Percentiles rank a stretch among this genome's conserved stretches.
Conservation (phyloP, 2,797 vertebrate species). For the Decapterus maruadsi region DNA sequence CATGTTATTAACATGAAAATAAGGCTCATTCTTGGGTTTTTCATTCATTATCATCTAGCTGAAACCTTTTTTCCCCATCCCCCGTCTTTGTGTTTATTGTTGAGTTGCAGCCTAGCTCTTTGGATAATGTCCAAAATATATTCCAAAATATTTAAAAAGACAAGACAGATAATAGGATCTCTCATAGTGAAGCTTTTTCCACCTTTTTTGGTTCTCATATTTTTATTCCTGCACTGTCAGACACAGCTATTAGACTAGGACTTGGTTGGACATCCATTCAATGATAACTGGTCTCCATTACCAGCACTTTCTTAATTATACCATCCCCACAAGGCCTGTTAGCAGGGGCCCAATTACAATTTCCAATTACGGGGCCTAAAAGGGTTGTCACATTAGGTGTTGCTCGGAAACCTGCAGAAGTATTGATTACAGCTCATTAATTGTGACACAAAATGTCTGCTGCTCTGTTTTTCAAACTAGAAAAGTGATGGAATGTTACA, state of each 20-base stretch:
- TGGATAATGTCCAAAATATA: neutral
- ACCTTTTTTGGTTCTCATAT: neutral
- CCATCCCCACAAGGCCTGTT: slow-evolving; percentile 39
- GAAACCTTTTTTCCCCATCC: neutral
- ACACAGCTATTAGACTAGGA: slow-evolving; percentile 16
- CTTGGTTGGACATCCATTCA: slow-evolving; percentile 16
- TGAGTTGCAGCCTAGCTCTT: neutral
- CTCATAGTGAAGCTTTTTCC: neutral
- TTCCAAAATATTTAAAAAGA: neutral
- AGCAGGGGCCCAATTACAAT: slow-evolving; percentile 47
- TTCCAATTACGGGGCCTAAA: slow-evolving; percentile 44
- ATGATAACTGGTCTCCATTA: slow-evolving; percentile 46
- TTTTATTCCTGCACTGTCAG: neutral
- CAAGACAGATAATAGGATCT: neutral
- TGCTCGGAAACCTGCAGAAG: slow-evolving; percentile 44
- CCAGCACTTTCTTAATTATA: slow-evolving; percentile 50
- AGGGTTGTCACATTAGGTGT: slow-evolving; percentile 48
- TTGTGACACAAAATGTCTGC: slow-evolving; percentile 31
- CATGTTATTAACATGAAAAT: slow-evolving; percentile 9
- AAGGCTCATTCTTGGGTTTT: neutral
- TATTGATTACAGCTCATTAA: slow-evolving; percentile 48
- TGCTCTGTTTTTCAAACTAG: neutral
- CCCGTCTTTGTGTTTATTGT: neutral
- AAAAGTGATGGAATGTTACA: too few species aligned
- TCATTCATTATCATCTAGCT: neutral